Conservation (phyloP, 2,888 invertebrate species). For the Standfussiana lucernea region DNA sequence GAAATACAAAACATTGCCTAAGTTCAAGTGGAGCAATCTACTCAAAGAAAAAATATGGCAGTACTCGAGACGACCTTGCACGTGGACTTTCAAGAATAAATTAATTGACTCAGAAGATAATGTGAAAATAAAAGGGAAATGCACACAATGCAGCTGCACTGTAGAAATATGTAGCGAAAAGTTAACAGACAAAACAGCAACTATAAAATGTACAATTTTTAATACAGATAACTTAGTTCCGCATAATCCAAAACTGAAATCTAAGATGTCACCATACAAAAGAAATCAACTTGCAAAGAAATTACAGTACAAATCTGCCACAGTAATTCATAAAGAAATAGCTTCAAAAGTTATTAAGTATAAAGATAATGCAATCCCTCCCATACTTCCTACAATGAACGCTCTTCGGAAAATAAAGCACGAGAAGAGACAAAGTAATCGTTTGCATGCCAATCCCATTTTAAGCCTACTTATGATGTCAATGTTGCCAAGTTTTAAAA, state of each 20-base stretch:
- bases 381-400: slow-evolving; percentile 26
- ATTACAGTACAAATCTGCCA: slow-evolving; percentile 36
- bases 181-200: slow-evolving; percentile 38
- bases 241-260: slow-evolving; percentile 39
- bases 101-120: slow-evolving; percentile 28
- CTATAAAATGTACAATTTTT: slow-evolving; percentile 30
- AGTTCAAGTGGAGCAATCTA: slow-evolving; percentile 34
- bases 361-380: slow-evolving; percentile 18
- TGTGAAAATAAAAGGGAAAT: slow-evolving; percentile 37
- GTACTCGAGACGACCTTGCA: slow-evolving; percentile 28
- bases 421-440: slow-evolving; percentile 35
- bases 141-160: slow-evolving; percentile 38
- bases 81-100: slow-evolving; percentile 34
- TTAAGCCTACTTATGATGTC: slow-evolving; percentile 36
- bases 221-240: slow-evolving; percentile 36
- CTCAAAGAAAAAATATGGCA: slow-evolving; percentile 36
- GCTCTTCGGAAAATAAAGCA: slow-evolving; percentile 31
- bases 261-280: slow-evolving; percentile 41
- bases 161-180: slow-evolving; percentile 32
- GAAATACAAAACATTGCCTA: slow-evolving; percentile 39
- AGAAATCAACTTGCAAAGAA: slow-evolving; percentile 37
- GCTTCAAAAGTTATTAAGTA: slow-evolving; percentile 35
- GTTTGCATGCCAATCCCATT: slow-evolving; percentile 28
- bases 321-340: slow-evolving; percentile 40
- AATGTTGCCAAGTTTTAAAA: slow-evolving; percentile 30